Evolutionary conservation across 2,888 invertebrate species (phyloP), one percentile per base, ranked within the genome.

Genomic region (Lottia scabra): DNA sequence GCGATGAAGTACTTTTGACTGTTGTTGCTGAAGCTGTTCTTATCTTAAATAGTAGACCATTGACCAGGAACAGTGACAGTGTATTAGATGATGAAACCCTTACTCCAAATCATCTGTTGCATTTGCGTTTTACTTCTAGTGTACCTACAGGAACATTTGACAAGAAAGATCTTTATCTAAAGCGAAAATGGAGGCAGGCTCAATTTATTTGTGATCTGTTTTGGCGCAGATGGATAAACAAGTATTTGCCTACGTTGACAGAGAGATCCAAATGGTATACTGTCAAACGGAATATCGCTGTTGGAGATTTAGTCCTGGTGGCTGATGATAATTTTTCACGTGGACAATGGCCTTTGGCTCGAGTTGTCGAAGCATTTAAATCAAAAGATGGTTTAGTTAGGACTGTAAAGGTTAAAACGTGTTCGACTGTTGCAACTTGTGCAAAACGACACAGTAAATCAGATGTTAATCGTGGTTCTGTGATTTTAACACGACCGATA

Each of bases 81-180:
- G 67, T 75, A 4, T 65, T 67, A 12, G 56, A 75, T 27, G 75
- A 48, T 19, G 48, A 19, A 78, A 48, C 70, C 19, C 68, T 86
- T 1, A 84, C 85, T 0, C 85, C 86, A 13, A 83, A 79, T 16
- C 86, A 87, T 75, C 83, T 87, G 69, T 71, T 87, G 8, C 83
- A 86, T 8, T 65, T 74, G 8, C n/a, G 69, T 13, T 44, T 45
- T 23, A 62, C 62, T n/a, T 16, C 45, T n/a, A 45, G 27, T 56
- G 6, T 66, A 65, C 74, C 74, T 38, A 69, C 71, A 6, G 74
- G 74, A 15, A 38, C 56, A 38, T 73, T 73, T 48, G 56, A 48
- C 15, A 48, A 48, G 48, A 48, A 48, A n/a, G 48, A 48, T n/a
- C n/a, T 48, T n/a, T 48, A 48, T 48, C 15, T 48, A 3, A 48